Evolutionary conservation across 2,113 vertebrate species (phyloP).

Genomic region (Ailuropoda melanoleuca): DNA sequence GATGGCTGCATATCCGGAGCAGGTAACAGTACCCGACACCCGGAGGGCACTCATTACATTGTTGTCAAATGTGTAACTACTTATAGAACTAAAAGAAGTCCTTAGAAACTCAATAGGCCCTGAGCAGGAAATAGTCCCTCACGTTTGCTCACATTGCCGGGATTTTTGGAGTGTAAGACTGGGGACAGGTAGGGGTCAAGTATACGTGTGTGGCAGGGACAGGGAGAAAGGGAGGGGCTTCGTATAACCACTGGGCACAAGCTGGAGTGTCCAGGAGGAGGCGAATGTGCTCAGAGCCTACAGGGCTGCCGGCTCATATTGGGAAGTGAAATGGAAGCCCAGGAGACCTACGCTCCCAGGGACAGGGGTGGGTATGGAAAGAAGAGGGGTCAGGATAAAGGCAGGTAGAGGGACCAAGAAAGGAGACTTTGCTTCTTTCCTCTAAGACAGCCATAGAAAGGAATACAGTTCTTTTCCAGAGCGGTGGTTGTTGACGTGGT

Average conservation of each 20-base stretch:
- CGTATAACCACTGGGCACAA: neutral
- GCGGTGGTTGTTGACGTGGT: neutral
- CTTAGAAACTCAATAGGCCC: neutral
- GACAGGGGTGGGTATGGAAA: neutral
- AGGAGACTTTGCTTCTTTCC: neutral
- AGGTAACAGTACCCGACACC: neutral
- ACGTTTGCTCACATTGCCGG: neutral
- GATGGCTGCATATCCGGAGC: neutral
- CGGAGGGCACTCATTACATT: neutral
- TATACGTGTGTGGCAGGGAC: neutral
- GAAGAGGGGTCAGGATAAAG: neutral
- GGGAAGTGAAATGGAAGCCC: neutral
- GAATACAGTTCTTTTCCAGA: neutral
- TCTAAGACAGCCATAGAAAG: neutral
- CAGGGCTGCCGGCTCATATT: accelerated
- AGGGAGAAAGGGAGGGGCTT: neutral
- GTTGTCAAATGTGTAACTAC: neutral
- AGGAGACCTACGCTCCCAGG: neutral
- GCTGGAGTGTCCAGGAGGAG: neutral
- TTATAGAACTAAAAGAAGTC: neutral
- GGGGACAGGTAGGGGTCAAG: neutral
- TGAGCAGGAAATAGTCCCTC: neutral
- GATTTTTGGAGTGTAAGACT: neutral
- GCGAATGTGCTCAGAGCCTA: neutral
- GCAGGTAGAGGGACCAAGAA: neutral